Conservation (phyloP, 1,140 invertebrate genomes). For the Carcinoscorpius rotundicauda region DNA sequence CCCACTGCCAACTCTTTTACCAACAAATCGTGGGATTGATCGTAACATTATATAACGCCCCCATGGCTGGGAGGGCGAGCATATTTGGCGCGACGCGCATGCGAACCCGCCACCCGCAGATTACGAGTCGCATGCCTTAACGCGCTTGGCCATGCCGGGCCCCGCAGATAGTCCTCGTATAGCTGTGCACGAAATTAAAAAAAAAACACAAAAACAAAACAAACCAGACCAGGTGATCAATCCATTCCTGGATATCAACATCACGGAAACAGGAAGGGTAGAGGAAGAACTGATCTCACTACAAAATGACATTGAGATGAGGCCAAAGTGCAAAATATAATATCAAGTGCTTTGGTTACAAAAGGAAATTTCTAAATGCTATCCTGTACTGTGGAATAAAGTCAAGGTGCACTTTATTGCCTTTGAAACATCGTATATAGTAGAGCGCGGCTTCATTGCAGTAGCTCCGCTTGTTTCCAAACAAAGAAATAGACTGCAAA, state of each 20-base stretch:
- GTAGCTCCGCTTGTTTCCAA: not conserved
- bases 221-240: slow-evolving; percentile 11
- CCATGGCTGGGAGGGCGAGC: no score
- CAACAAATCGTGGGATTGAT: no score
- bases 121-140: no score
- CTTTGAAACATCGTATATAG: not conserved
- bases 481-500: not conserved
- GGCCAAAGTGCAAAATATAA: slow-evolving; percentile 13
- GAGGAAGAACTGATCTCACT: slow-evolving; percentile 10
- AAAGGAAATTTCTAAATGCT: slow-evolving; percentile 11
- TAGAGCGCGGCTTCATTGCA: slow-evolving; percentile 2
- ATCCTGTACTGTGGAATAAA: not conserved
- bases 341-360: slow-evolving; percentile 21
- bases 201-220: no score
- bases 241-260: slow-evolving; percentile 12
- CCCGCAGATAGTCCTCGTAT: no score
- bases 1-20: no score
- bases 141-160: no score
- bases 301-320: slow-evolving; percentile 12
- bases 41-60: no score
- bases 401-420: slow-evolving; percentile 7
- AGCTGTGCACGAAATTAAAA: no score
- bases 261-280: not conserved
- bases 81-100: no score
- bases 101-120: no score